Evolutionary conservation across 2,888 invertebrate genomes (phyloP).

Genomic region (Notodromas monacha): DNA sequence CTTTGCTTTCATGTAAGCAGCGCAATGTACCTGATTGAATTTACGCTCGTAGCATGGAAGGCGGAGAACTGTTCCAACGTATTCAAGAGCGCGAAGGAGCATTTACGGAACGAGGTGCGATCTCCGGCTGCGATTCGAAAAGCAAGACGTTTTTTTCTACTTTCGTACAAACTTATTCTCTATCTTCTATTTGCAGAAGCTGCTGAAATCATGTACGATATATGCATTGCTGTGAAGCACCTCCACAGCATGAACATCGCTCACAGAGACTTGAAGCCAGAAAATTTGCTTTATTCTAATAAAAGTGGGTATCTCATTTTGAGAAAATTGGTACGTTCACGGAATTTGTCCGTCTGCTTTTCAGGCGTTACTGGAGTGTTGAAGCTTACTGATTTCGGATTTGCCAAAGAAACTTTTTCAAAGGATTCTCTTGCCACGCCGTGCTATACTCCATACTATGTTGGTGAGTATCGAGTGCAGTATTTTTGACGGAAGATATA

Average conservation of each 20-base stretch:
- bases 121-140: neutral
- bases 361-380: conserved; percentile 40
- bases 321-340: too few species aligned
- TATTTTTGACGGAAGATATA: conserved; percentile 7
- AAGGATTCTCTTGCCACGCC: conserved; percentile 79
- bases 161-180: conserved; percentile 8
- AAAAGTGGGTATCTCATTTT: neutral
- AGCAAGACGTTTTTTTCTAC: conserved; percentile 7
- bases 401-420: conserved; percentile 69
- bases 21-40: neutral
- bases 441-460: conserved; percentile 96
- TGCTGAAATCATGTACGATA: conserved; percentile 77
- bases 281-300: conserved; percentile 59
- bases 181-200: conserved; percentile 28
- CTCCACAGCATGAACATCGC: conserved; percentile 80
- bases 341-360: too few species aligned
- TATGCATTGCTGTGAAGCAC: conserved; percentile 71
- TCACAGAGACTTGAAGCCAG: conserved; percentile 87
- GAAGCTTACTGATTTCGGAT: conserved; percentile 94
- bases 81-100: conserved; percentile 86
- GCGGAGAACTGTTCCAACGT: conserved; percentile 81
- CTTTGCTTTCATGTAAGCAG: neutral
- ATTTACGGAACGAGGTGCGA: conserved; percentile 59
- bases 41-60: conserved; percentile 47
- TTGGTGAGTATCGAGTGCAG: conserved; percentile 29